Conservation (phyloP, 2,888 invertebrate genomes). For the Anthophora plumipes region DNA sequence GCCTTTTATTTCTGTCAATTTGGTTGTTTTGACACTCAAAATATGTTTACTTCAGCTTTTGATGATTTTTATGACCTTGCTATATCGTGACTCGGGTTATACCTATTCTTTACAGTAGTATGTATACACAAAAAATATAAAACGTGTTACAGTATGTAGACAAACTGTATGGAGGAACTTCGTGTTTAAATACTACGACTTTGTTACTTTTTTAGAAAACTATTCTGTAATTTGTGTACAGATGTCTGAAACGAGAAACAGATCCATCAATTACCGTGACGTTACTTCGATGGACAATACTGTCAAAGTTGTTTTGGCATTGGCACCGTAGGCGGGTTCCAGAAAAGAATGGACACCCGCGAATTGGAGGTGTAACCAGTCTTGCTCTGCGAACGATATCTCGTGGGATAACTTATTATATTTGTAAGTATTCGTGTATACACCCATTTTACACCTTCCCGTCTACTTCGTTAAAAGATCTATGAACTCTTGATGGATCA, state of each 20-base stretch:
- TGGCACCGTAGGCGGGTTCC: conserved; percentile 77
- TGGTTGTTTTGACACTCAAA: no score
- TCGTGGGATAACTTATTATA: conserved; percentile 66
- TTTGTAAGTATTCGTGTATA: conserved; percentile 32
- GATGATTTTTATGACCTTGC: no score
- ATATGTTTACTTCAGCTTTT: no score
- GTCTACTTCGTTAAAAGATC: conserved; percentile 23
- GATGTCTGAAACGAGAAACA: not conserved
- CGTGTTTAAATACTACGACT: no score
- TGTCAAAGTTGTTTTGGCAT: conserved; percentile 79
- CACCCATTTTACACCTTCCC: conserved; percentile 27
- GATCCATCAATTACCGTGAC: conserved; percentile 73
- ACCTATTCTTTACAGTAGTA: no score
- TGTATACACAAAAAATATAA: no score
- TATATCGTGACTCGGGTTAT: no score
- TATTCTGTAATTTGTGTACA: conserved; percentile 1
- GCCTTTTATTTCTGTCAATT: no score
- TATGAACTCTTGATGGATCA: conserved; percentile 73
- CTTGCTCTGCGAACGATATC: conserved; percentile 54
- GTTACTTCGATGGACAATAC: conserved; percentile 70
- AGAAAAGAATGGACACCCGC: conserved; percentile 76
- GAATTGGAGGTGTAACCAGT: conserved; percentile 72
- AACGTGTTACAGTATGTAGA: no score
- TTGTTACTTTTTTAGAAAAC: no score
- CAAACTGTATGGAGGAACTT: no score